Evolutionary conservation across 92 coral and sea anemone genomes (phyloP), one percentile per base, ranked within the genome.

Genomic region (Phymanthus crucifer): DNA sequence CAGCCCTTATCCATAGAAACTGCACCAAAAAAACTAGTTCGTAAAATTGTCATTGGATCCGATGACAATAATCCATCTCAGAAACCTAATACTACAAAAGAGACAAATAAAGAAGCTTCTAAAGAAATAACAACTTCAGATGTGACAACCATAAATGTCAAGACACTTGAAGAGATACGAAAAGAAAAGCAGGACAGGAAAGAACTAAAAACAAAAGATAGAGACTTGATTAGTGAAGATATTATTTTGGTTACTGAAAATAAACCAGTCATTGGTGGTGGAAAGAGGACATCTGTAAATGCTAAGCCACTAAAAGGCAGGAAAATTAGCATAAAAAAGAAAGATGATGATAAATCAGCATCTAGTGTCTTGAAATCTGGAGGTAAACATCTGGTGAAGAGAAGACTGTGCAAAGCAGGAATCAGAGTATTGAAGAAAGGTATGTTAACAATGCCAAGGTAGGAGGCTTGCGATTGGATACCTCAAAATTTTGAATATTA

Each of bases 101-200:
- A 43, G 26, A n/a, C 32, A 46, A 69, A 33, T n/a, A 32, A 27
- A 37, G 68, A 66, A 72, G 76, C 83, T 34, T 50, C 19, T 24
- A 21, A 13, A 50, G 23, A 29, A 23, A 56, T 46, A 33, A 31
- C 54, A 29, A 65, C 32, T 14, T 65, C 82, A 32, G 32, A 9
- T 33, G 3, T 76, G 47, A 80, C 85, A 38, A 75, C 82, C 23
- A 82, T 92, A 7, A 89, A 80, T 32, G 91, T 92, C 38, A 92
- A 92, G 58, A 61, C 89, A 12, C 84, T 92, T 75, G 93, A 89
- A 48, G 97, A 92, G 68, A 89, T 92, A 16, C 86, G 90, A 93
- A 79, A 83, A 52, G 89, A 90, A 76, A 92, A 92, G 71, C 79
- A 84, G 46, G 83, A 82, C 34, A 65, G 94, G 54, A 84, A 73